Conservation (phyloP, 1,140 invertebrate genomes). For the Sycophila sp. region DNA sequence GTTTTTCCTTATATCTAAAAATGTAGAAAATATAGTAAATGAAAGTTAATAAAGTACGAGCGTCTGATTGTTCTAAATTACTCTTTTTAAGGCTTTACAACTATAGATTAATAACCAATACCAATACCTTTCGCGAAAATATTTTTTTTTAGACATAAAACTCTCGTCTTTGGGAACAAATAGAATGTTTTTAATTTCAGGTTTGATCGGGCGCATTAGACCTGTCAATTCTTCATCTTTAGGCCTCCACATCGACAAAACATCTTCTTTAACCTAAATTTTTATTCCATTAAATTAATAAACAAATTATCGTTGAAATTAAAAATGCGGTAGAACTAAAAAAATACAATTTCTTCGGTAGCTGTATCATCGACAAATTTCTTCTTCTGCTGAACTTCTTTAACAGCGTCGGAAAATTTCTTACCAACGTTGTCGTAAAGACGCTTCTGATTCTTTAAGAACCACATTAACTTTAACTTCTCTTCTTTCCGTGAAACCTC, state of each 20-base stretch:
- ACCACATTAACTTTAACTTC: conserved; percentile 48
- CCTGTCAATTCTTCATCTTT: conserved; percentile 34
- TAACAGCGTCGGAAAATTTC: conserved; percentile 5
- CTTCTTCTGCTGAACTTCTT: neutral
- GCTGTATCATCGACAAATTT: neutral
- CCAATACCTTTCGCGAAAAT: conserved; percentile 47
- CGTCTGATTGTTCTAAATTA: neutral
- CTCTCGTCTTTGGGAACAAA: conserved; percentile 44
- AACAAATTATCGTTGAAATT: too few species aligned
- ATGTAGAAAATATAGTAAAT: conserved; percentile 37
- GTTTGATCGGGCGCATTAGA: conserved; percentile 49
- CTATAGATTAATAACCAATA: neutral
- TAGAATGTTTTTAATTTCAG: conserved; percentile 42
- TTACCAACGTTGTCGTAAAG: conserved; percentile 47
- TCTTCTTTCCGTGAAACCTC: conserved; percentile 48
- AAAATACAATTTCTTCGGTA: neutral
- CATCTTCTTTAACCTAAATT: conserved; percentile 1
- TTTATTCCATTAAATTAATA: too few species aligned
- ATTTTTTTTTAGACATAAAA: conserved; percentile 49
- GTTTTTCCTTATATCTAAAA: conserved; percentile 49
- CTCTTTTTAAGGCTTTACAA: neutral
- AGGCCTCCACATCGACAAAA: conserved; percentile 42
- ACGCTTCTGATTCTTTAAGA: conserved; percentile 49
- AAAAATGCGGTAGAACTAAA: too few species aligned
- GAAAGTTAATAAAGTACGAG: neutral